These are phyloP conservation scores for Eupsilia transversa DNA, from an alignment of 2,888 invertebrate species.

Conservation along the genomic window DNA sequence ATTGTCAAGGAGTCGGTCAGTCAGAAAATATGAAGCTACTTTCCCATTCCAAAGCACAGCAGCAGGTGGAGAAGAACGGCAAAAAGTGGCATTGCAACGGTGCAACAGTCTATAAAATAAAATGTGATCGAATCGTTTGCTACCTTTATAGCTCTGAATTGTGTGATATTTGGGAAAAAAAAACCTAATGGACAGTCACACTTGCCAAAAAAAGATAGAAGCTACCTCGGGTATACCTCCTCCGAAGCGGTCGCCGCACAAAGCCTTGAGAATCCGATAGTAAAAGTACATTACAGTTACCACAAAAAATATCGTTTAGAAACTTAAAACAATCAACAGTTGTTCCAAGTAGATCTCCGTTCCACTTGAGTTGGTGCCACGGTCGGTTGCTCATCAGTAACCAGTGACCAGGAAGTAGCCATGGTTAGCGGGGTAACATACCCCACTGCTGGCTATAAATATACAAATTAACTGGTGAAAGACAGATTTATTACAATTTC, in stretches of 20 bases:
- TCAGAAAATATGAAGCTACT: too few species aligned
- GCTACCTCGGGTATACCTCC: neutral
- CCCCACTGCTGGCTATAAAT: conserved; percentile 54
- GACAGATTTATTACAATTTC: conserved; percentile 50
- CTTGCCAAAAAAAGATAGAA: neutral
- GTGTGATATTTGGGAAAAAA: too few species aligned
- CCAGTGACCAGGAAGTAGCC: conserved; percentile 66
- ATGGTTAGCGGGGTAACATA: conserved; percentile 65
- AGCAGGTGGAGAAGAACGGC: too few species aligned
- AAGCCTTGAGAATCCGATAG: conserved; percentile 50
- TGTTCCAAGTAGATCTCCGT: conserved; percentile 58
- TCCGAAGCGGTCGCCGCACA: neutral
- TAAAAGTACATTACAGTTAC: conserved; percentile 57
- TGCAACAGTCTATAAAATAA: too few species aligned
- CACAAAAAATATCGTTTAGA: conserved; percentile 56
- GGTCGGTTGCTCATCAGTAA: conserved; percentile 66
- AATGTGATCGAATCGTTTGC: too few species aligned
- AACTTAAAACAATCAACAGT: conserved; percentile 67
- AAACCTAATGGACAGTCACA: neutral
- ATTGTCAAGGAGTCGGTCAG: too few species aligned
- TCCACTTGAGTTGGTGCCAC: conserved; percentile 56
- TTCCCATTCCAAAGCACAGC: too few species aligned
- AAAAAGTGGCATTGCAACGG: too few species aligned
- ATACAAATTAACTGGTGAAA: conserved; percentile 47
- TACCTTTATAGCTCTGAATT: too few species aligned